These are phyloP conservation scores for Semaprochilodus insignis DNA, from an alignment of 2,797 vertebrate genomes.

Conservation along the genomic window DNA sequence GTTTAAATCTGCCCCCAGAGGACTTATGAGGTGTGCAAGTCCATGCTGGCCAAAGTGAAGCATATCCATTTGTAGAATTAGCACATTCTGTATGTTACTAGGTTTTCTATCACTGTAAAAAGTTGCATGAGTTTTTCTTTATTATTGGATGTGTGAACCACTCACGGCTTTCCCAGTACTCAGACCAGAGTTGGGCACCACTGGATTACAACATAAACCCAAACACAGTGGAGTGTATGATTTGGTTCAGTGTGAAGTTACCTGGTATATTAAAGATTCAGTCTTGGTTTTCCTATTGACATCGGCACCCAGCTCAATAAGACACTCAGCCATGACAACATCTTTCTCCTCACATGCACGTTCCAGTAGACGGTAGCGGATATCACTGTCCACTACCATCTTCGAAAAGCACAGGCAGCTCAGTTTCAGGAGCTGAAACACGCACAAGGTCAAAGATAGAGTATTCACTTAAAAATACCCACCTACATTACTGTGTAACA, in stretches of 20 bases:
- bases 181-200: background rate
- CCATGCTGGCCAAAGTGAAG: too few species aligned
- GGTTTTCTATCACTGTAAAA: too few species aligned
- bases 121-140: too few species aligned
- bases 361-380: slow-evolving; percentile 86
- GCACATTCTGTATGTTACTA: too few species aligned
- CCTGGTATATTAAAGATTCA: slow-evolving; percentile 91
- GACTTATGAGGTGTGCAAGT: too few species aligned
- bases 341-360: slow-evolving; percentile 88
- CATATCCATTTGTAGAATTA: too few species aligned
- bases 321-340: slow-evolving; percentile 86
- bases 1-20: too few species aligned
- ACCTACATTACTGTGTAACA: background rate
- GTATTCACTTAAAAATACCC: background rate
- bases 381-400: slow-evolving; percentile 81
- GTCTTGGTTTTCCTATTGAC: slow-evolving; percentile 86
- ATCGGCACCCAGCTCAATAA: slow-evolving; percentile 91
- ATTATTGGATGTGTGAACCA: too few species aligned
- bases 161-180: background rate
- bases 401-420: slow-evolving; percentile 90
- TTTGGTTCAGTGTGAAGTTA: slow-evolving; percentile 60
- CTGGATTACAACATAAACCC: background rate
- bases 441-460: background rate
- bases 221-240: background rate
- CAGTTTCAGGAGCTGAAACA: slow-evolving; percentile 82